These are phyloP conservation scores for Periophthalmus magnuspinnatus DNA, from an alignment of 2,797 vertebrate species.

Conservation along the genomic window DNA sequence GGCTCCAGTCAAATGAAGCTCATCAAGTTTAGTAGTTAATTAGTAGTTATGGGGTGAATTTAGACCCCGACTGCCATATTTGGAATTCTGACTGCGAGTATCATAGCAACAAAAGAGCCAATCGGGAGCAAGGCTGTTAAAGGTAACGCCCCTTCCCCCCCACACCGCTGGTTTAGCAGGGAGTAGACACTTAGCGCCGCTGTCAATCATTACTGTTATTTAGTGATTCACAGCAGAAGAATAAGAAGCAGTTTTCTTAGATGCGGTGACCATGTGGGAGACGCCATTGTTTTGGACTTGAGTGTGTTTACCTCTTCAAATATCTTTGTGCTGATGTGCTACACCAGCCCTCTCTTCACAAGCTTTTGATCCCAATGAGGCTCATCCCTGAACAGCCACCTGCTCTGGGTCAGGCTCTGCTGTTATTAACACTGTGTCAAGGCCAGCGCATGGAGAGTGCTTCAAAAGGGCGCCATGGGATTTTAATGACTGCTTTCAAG, in stretches of 20 bases:
- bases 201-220: no score
- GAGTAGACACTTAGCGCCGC: no score
- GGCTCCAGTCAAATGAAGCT: no score
- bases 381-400: slow-evolving; percentile 57
- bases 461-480: slow-evolving; percentile 56
- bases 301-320: slow-evolving; percentile 13
- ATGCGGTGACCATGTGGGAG: not conserved
- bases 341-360: slow-evolving; percentile 31
- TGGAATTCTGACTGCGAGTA: no score
- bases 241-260: not conserved
- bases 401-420: slow-evolving; percentile 53
- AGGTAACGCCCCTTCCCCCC: no score
- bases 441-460: slow-evolving; percentile 20
- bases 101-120: no score
- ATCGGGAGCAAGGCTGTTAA: no score
- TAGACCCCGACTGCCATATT: no score
- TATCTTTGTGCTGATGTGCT: slow-evolving; percentile 10
- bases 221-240: not conserved
- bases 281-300: not conserved
- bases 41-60: no score
- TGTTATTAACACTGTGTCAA: slow-evolving; percentile 57
- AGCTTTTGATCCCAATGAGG: slow-evolving; percentile 43
- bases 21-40: no score
- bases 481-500: slow-evolving; percentile 65
- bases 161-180: no score